Evolutionary conservation across 2,113 vertebrate species (phyloP).

Genomic region (Nothoprocta pentlandii): DNA sequence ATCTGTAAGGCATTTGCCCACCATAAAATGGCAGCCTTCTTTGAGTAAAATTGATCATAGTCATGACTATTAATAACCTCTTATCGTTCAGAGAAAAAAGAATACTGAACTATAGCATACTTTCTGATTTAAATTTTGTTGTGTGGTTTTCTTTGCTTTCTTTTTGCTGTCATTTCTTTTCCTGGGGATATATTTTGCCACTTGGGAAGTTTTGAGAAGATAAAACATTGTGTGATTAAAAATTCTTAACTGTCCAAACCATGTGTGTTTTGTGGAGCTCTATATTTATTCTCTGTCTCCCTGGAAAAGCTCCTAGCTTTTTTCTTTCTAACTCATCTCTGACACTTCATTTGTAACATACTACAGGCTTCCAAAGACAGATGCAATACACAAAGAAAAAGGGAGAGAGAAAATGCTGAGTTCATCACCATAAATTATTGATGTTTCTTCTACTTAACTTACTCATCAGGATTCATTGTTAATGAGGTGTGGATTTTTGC

Average conservation of each 20-base stretch:
- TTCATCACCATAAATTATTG: constrained; percentile 75
- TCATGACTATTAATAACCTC: constrained; percentile 21
- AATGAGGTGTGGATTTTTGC: constrained; percentile 70
- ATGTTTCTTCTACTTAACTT: constrained; percentile 66
- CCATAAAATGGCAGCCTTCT: constrained; percentile 22
- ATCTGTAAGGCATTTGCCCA: background rate
- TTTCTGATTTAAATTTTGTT: constrained; percentile 59
- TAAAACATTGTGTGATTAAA: constrained; percentile 14
- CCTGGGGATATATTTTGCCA: constrained; percentile 46
- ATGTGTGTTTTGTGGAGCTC: constrained; percentile 44
- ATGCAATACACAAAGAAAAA: constrained; percentile 50
- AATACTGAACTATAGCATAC: background rate
- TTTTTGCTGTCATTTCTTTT: constrained; percentile 9
- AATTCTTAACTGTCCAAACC: constrained; percentile 55
- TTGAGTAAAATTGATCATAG: constrained; percentile 25
- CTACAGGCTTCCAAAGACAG: constrained; percentile 53
- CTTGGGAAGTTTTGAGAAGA: constrained; percentile 53
- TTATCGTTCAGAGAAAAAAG: constrained; percentile 17
- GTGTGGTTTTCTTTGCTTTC: constrained; percentile 45
- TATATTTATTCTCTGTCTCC: constrained; percentile 65
- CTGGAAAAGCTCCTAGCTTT: constrained; percentile 59
- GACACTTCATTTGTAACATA: constrained; percentile 52
- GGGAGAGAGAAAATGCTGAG: constrained; percentile 57
- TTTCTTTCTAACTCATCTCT: constrained; percentile 45
- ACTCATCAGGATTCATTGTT: constrained; percentile 72